Conservation (phyloP, 2,797 vertebrate genomes). For the Botia almorhae region DNA sequence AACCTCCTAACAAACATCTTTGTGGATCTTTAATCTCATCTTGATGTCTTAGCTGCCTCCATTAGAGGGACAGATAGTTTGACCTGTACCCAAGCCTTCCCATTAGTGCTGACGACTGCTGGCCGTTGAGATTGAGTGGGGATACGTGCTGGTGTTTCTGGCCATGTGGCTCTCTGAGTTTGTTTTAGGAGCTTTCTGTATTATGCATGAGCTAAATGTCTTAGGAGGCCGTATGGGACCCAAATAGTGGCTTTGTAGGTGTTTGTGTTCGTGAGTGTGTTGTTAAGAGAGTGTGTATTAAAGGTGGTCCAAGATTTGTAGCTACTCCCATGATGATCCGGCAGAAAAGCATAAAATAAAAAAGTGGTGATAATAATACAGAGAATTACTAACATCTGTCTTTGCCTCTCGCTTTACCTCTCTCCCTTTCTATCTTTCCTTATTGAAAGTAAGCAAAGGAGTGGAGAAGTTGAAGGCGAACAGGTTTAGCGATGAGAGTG, state of each 20-base stretch:
- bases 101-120: conserved; percentile 36
- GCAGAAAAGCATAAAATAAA: neutral
- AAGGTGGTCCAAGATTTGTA: neutral
- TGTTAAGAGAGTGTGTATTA: conserved; percentile 13
- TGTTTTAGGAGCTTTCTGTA: conserved; percentile 68
- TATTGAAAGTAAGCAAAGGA: conserved; percentile 43
- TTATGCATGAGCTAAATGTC: conserved; percentile 69
- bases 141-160: conserved; percentile 47
- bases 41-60: conserved; percentile 24
- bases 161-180: conserved; percentile 64
- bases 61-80: conserved; percentile 59
- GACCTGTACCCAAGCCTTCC: conserved; percentile 51
- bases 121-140: conserved; percentile 37
- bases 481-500: conserved; percentile 32
- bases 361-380: conserved; percentile 9
- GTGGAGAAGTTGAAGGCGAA: conserved; percentile 55
- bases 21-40: conserved; percentile 8
- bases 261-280: neutral
- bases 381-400: neutral
- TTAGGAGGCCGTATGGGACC: conserved; percentile 55
- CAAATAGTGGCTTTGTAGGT: conserved; percentile 13
- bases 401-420: conserved; percentile 17
- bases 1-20: conserved; percentile 54
- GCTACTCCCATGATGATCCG: neutral
- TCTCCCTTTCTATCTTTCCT: conserved; percentile 25